Evolutionary conservation across 2,113 vertebrate genomes (phyloP), one percentile per base, ranked within the genome.

Genomic region (Athene noctua): DNA sequence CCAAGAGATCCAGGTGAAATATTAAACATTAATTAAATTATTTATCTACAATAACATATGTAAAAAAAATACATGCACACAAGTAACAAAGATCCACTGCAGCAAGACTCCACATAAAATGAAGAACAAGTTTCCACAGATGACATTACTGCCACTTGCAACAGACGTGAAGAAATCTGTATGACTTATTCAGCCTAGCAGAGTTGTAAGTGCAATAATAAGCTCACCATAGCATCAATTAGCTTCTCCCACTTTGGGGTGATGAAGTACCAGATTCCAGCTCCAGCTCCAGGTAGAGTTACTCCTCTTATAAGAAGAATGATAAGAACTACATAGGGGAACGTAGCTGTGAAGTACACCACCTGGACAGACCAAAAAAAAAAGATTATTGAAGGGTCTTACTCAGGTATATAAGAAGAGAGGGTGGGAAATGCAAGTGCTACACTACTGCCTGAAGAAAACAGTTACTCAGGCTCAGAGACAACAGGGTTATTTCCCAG

Each of bases 191-290:
- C 65, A 13, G 17, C 81, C 80, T 29, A 36, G 67, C 25, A 62
- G 49, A 49, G 21, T 21, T 42, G 3, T 6, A 55, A 89, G n/a
- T 25, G 47, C 70, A 94, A 27, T 3, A 63, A 54, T 25, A 73
- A 94, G 77, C 98, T 47, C 97, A 99, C 99, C 99, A 99, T 99
- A 29, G 99, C 99, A 80, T 99, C 99, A 1, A 96, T 98, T 25
- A 99, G 98, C 91, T 99, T 99, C 98, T 99, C 99, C 99, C 99
- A 99, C 94, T 99, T 99, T 0, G 99, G 99, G 0, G 99, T 99
- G 97, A 99, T 99, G 97, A 99, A 99, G 96, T 99, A 99, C 96
- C 99, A 99, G 82, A 99, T 99, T 20, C 99, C 99, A 32, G 98
- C 99, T 8, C 97, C 98, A 22, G 99, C 99, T 21, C 99, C 99